Evolutionary conservation across 2,888 invertebrate genomes (phyloP), one percentile per base, ranked within the genome.

Genomic region (Hedychridium roseum): DNA sequence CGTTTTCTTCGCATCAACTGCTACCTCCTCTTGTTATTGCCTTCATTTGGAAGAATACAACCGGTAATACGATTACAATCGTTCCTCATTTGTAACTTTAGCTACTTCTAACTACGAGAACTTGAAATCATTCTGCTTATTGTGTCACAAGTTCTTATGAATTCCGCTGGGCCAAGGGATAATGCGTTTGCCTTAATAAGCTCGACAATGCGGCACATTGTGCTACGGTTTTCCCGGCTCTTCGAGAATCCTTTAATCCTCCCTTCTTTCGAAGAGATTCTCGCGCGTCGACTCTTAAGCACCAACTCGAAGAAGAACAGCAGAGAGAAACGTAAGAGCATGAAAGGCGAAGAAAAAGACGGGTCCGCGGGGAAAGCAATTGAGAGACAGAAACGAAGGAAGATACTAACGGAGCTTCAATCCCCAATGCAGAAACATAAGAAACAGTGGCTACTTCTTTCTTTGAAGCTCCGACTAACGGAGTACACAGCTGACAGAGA

Each of bases 121-220:
- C 12, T 9, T 28, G n/a, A 14, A 35, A 35, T 12, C 39, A n/a
- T n/a, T n/a, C n/a, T n/a, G n/a, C n/a, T n/a, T n/a, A n/a, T n/a
- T n/a, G n/a, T n/a, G n/a, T n/a, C n/a, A n/a, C n/a, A n/a, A n/a
- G n/a, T n/a, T n/a, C n/a, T n/a, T n/a, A n/a, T n/a, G n/a, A n/a
- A n/a, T n/a, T n/a, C n/a, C n/a, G n/a, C n/a, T n/a, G n/a, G n/a
- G n/a, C n/a, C n/a, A n/a, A n/a, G n/a, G n/a, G n/a, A n/a, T n/a
- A n/a, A n/a, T n/a, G 26, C 30, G 17, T 34, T 16, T 27, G 12
- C 2, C 17, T 30, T 28, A 28, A 49, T 30, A 15, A 16, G 16
- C 23, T 16, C 37, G 26, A 40, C 69, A 71, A 59, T 67, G 63
- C 51, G 49, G 40, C 44, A 58, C 60, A 62, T 67, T 69, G 68